These are phyloP conservation scores for Phocoena phocoena DNA, from an alignment of 2,113 vertebrate genomes.

Conservation along the genomic window DNA sequence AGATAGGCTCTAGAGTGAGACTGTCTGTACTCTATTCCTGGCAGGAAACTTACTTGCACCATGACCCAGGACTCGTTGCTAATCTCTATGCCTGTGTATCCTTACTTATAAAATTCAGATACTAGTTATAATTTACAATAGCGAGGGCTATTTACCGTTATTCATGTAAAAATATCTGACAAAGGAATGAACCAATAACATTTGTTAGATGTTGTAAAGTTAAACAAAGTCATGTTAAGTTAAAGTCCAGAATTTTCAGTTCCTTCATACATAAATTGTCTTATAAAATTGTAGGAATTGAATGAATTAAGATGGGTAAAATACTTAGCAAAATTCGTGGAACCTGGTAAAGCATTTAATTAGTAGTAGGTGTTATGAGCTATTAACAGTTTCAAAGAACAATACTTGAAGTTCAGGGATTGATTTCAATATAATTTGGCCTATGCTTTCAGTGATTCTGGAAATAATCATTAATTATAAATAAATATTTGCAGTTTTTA, in stretches of 20 bases:
- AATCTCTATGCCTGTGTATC: neutral
- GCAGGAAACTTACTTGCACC: neutral
- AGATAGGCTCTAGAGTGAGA: neutral
- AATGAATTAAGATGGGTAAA: neutral
- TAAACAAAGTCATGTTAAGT: neutral
- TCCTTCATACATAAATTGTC: neutral
- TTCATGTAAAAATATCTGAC: neutral
- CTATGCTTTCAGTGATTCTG: neutral
- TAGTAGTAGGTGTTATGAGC: neutral
- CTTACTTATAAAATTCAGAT: neutral
- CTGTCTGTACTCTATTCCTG: neutral
- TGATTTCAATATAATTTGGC: neutral
- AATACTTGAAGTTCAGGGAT: neutral
- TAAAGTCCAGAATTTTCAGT: neutral
- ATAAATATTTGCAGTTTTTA: neutral
- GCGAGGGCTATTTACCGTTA: neutral
- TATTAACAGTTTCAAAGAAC: neutral
- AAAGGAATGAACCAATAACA: neutral
- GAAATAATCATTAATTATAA: slow-evolving; percentile 18
- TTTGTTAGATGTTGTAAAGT: neutral
- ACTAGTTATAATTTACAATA: neutral
- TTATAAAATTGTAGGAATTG: neutral
- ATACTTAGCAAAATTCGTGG: neutral
- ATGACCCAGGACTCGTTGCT: neutral
- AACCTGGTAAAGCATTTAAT: neutral